Conservation (phyloP, 1,140 invertebrate genomes). For the Calycopis cecrops region DNA sequence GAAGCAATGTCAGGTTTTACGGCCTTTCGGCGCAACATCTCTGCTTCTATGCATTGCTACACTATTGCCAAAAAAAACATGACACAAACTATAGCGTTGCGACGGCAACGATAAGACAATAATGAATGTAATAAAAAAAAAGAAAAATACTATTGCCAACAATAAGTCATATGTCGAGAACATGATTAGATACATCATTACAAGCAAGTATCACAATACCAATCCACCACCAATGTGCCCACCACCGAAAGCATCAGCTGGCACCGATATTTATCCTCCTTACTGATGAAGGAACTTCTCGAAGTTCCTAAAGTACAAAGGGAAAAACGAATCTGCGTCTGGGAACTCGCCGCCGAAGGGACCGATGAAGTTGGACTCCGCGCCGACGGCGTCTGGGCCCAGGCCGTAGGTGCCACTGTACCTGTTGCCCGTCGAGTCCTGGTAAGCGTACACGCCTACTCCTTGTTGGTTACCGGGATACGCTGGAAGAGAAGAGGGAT, state of each 20-base stretch:
- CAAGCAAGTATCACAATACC: too few relatives aligned
- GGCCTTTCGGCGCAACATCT: too few relatives aligned
- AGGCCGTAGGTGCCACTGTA: constrained; percentile 60
- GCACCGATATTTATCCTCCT: constrained; percentile 24
- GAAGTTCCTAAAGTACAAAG: constrained; percentile 53
- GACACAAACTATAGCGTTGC: too few relatives aligned
- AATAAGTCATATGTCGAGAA: too few relatives aligned
- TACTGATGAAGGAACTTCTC: constrained; percentile 55
- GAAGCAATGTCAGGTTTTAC: too few relatives aligned
- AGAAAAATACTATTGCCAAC: too few relatives aligned
- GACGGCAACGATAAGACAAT: too few relatives aligned
- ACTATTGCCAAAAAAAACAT: too few relatives aligned
- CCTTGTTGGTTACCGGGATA: constrained; percentile 31
- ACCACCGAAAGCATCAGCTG: constrained; percentile 43
- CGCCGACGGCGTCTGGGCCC: constrained; percentile 25
- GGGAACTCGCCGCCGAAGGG: constrained; percentile 25
- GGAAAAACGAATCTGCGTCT: constrained; percentile 34
- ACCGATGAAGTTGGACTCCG: constrained; percentile 15
- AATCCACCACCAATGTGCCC: constrained; percentile 25
- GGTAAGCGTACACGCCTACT: constrained; percentile 50
- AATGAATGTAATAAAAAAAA: too few relatives aligned
- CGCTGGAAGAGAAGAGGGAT: constrained; percentile 34
- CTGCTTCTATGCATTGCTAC: too few relatives aligned
- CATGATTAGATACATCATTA: too few relatives aligned
- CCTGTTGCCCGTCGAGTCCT: constrained; percentile 57